Evolutionary conservation across 2,797 vertebrate species (phyloP).

Genomic region (Stomatorhinus walkeri): DNA sequence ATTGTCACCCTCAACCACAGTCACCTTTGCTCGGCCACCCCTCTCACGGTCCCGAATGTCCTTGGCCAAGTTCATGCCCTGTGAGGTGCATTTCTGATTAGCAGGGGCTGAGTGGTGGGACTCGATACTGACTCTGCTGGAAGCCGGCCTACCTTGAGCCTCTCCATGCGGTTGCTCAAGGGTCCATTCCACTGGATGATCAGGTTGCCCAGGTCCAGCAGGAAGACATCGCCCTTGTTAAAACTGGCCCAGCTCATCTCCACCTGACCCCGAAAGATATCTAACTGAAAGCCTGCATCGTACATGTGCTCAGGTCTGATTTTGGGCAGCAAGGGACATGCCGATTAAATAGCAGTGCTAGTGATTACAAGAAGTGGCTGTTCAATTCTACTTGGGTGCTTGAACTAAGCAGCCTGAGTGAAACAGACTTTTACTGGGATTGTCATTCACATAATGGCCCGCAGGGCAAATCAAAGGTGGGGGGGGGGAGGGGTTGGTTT

Average conservation of each 20-base stretch:
- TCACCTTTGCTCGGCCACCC: constrained; percentile 67
- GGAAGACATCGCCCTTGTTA: constrained; percentile 74
- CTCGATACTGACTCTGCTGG: background rate
- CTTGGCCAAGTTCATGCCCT: constrained; percentile 78
- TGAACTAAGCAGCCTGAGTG: background rate
- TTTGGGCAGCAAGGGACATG: background rate
- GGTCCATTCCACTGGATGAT: constrained; percentile 82
- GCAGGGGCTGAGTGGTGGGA: background rate
- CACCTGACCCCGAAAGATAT: constrained; percentile 55
- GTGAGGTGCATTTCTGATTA: background rate
- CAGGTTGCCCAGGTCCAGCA: constrained; percentile 74
- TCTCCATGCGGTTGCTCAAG: constrained; percentile 68
- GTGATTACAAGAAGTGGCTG: background rate
- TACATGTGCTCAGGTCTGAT: background rate
- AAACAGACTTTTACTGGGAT: background rate
- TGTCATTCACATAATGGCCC: background rate
- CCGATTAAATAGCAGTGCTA: background rate
- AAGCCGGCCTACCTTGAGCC: constrained; percentile 58
- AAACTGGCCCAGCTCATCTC: constrained; percentile 78
- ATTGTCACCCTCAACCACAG: constrained; percentile 66
- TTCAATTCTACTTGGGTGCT: background rate
- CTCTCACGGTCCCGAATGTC: constrained; percentile 79
- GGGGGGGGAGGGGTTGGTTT: background rate
- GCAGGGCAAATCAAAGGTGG: background rate
- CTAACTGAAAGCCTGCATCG: background rate